Conservation (phyloP, 2,797 vertebrate genomes). For the Lepus oiostolus region DNA sequence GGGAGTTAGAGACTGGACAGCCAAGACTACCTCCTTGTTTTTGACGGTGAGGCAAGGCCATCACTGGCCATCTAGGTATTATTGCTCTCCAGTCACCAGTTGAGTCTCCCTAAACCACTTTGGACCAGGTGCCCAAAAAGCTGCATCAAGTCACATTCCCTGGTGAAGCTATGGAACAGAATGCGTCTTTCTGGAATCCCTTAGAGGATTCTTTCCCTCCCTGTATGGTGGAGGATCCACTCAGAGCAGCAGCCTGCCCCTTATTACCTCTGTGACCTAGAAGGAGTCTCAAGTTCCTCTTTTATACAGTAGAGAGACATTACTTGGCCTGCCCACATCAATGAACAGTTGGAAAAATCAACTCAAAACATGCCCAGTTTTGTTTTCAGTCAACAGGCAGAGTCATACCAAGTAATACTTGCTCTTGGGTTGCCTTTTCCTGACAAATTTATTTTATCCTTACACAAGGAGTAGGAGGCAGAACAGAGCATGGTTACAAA, state of each 20-base stretch:
- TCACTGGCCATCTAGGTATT: neutral
- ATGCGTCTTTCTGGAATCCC: slow-evolving; percentile 38
- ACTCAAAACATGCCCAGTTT: neutral
- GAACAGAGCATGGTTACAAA: neutral
- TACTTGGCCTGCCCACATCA: neutral
- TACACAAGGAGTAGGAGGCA: neutral
- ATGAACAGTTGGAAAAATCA: slow-evolving; percentile 2
- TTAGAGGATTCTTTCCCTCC: neutral
- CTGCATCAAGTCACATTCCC: neutral
- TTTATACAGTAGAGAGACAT: neutral
- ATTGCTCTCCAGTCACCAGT: neutral
- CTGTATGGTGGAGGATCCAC: neutral
- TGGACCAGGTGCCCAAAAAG: neutral
- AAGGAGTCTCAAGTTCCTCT: neutral
- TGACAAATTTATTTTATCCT: slow-evolving; percentile 23
- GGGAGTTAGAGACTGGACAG: neutral
- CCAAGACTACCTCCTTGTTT: neutral
- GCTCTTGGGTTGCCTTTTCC: neutral
- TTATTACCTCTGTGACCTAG: neutral
- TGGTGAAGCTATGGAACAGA: slow-evolving; percentile 19
- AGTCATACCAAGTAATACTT: slow-evolving; percentile 20
- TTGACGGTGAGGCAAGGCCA: neutral
- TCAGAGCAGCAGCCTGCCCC: neutral
- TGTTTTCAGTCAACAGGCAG: slow-evolving; percentile 3
- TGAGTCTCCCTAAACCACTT: neutral